phyloP scores from a whole-genome alignment of 1,140 invertebrate genomes.

The Phymorhynchus buccinoides region DNA sequence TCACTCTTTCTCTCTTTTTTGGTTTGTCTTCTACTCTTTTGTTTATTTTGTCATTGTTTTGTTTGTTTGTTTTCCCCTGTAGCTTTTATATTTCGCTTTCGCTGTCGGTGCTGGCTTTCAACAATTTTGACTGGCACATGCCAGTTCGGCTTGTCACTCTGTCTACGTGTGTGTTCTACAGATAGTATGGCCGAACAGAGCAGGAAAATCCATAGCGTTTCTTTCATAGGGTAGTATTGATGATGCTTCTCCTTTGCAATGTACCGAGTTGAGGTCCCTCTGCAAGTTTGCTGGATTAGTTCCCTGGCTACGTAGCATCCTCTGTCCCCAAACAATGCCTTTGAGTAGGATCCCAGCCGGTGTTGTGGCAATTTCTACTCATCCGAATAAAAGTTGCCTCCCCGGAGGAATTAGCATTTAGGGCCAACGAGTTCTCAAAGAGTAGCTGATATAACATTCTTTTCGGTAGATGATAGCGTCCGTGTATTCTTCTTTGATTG shows the following conservation, averaged over 20 bases:
- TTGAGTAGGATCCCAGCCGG: conserved; percentile 25
- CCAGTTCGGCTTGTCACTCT: background rate
- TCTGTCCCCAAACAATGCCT: conserved; percentile 25
- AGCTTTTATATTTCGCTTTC: background rate
- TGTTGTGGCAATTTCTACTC: background rate
- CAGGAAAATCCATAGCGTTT: conserved; percentile 1
- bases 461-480: background rate
- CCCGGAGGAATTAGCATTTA: background rate
- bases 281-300: conserved; percentile 16
- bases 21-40: background rate
- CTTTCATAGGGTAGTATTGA: background rate
- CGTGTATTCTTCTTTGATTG: background rate
- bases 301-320: background rate
- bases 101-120: background rate
- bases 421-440: background rate
- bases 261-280: background rate
- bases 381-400: conserved; percentile 12
- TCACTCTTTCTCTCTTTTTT: too few relatives aligned
- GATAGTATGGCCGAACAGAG: too few relatives aligned
- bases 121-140: background rate
- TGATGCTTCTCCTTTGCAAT: background rate
- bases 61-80: too few relatives aligned
- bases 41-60: background rate
- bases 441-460: background rate
- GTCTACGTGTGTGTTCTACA: conserved; percentile 2